Evolutionary conservation across 2,113 vertebrate genomes (phyloP).

Genomic region (Podocnemis expansa): DNA sequence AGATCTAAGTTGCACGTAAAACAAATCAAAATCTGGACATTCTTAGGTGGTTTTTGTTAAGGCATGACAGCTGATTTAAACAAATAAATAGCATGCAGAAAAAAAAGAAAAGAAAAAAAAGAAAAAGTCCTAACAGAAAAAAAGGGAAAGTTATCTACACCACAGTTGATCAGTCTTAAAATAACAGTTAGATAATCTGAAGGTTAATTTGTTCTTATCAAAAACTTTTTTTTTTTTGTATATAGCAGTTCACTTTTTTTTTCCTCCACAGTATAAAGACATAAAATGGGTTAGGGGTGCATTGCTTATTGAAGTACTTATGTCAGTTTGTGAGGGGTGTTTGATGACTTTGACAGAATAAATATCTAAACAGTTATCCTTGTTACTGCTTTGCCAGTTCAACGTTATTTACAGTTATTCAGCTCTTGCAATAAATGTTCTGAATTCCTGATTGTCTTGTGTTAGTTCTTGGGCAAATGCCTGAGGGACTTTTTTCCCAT

Average conservation of each 20-base stretch:
- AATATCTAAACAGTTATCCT: slow-evolving; percentile 98
- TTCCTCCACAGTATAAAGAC: slow-evolving; percentile 87
- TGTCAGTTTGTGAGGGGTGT: slow-evolving; percentile 96
- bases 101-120: slow-evolving; percentile 71
- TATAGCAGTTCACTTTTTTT: slow-evolving; percentile 90
- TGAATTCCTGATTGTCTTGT: slow-evolving; percentile 87
- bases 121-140: slow-evolving; percentile 83
- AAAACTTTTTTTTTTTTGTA: slow-evolving; percentile 81
- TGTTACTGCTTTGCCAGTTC: slow-evolving; percentile 94
- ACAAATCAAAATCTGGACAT: slow-evolving; percentile 80
- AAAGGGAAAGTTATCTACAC: slow-evolving; percentile 83
- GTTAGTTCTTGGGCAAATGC: slow-evolving; percentile 76
- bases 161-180: slow-evolving; percentile 79
- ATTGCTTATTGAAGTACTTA: slow-evolving; percentile 97
- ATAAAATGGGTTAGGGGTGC: slow-evolving; percentile 89
- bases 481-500: slow-evolving; percentile 39
- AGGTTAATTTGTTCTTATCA: slow-evolving; percentile 87
- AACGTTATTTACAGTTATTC: slow-evolving; percentile 93
- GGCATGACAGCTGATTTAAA: slow-evolving; percentile 95
- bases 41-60: slow-evolving; percentile 83
- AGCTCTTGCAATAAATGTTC: slow-evolving; percentile 99
- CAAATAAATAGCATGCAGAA: slow-evolving; percentile 92
- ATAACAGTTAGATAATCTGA: slow-evolving; percentile 76
- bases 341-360: slow-evolving; percentile 92
- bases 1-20: slow-evolving; percentile 89